These are phyloP conservation scores for Tachysurus vachellii DNA, from an alignment of 2,113 vertebrate species.

Conservation along the genomic window DNA sequence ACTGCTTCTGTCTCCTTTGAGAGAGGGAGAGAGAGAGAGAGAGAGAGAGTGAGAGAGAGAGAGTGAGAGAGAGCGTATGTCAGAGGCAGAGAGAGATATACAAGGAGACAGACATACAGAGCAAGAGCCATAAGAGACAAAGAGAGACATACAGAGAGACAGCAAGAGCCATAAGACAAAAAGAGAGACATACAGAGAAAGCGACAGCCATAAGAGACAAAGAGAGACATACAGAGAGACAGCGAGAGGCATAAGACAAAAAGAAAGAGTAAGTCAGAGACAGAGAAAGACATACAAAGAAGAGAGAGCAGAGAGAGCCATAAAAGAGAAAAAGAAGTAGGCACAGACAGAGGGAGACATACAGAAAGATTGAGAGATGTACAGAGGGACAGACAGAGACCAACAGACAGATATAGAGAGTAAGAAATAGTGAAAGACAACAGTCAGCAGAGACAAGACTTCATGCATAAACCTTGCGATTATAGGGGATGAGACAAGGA, in stretches of 20 bases:
- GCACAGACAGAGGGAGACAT: neutral
- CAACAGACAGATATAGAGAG: neutral
- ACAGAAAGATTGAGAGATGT: neutral
- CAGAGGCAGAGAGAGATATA: neutral
- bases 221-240: neutral
- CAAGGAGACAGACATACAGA: neutral
- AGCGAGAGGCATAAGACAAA: neutral
- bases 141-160: neutral
- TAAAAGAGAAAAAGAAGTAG: neutral
- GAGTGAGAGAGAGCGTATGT: neutral
- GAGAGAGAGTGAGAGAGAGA: too few species aligned
- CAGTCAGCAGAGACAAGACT: neutral
- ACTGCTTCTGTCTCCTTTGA: constrained; percentile 85
- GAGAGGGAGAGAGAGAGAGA: neutral
- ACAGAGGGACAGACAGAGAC: neutral
- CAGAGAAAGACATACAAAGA: neutral
- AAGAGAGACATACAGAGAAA: neutral
- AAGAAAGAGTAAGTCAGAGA: too few species aligned
- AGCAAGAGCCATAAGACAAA: neutral
- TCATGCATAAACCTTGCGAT: neutral
- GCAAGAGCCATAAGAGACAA: neutral
- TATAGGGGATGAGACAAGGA: neutral
- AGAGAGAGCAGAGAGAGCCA: neutral
- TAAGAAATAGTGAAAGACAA: neutral
- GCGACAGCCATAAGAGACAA: neutral